Base-by-base conservation (phyloP, 2,888 invertebrate species). In the Rugalucina vietnamica region DNA sequence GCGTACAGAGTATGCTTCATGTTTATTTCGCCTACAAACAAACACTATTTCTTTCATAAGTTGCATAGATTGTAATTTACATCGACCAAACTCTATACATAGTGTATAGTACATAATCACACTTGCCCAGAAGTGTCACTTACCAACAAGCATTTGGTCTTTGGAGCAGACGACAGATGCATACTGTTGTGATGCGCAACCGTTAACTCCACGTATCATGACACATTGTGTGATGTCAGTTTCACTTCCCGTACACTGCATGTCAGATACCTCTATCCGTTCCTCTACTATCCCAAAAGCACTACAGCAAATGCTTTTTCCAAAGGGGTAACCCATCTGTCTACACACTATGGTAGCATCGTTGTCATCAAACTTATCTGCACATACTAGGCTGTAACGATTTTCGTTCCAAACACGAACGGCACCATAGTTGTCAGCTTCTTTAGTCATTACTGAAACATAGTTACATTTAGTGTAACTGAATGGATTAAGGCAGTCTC, bases 281-380 rank as follows among this genome's bases (percentile, higher is more conserved):
- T 43, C 18, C 57, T 75, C 49, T 34, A 85, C 76, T 12, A 79
- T 72, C 18, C 91, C 91, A 82, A 91, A 91, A 4, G 91, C 91
- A 29, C 86, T 86, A 50, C 91, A 89, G 69, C 89, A 89, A 1
- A 91, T 43, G 69, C 86, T 87, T 76, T 87, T 88, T 0, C 91
- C 91, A 49, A 84, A 88, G 21, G 76, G 77, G 69, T 86, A 97
- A n/a, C 95, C 94, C 80, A 95, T 90, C 84, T 93, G 92, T 37
- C 93, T 86, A 82, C 95, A 95, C 29, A 95, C 88, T 3, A 95
- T 94, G 0, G 74, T 79, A 0, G 97, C 97, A n/a, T 97, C 96
- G 57, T 95, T 95, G 27, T 96, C 95, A 65, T 96, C 96, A 91
- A 97, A 97, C 90, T 97, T 96, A 90, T 97, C 97, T 89, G 97